A percentile compares a stretch with the other conserved stretches of the same genome.
Conservation (phyloP, 1,140 invertebrate genomes). For the Lanistes nyassanus region DNA sequence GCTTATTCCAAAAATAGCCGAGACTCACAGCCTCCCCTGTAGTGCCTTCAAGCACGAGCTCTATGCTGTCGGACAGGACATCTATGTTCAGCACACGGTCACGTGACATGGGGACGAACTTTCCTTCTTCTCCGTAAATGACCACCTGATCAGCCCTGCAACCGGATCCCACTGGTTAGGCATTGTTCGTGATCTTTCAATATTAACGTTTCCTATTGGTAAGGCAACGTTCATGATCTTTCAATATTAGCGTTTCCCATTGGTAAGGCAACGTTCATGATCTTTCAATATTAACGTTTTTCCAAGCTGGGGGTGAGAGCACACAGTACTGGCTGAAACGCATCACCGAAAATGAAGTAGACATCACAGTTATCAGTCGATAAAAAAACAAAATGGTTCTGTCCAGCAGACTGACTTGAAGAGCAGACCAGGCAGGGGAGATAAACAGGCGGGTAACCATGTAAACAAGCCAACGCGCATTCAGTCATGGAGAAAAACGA, state of each 20-base stretch:
- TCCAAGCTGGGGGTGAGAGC: background rate
- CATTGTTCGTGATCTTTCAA: too few species aligned
- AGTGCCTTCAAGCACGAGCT: background rate
- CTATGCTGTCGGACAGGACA: background rate
- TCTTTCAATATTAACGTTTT: background rate
- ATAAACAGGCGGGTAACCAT: background rate
- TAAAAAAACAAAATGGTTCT: background rate
- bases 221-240: too few species aligned
- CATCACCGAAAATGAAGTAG: background rate
- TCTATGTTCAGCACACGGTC: background rate
- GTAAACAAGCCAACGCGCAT: background rate
- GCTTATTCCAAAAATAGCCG: background rate
- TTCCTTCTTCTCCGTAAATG: background rate
- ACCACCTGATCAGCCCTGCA: background rate
- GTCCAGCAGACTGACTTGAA: background rate
- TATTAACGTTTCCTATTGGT: too few species aligned
- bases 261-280: too few species aligned
- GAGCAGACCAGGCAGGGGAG: background rate
- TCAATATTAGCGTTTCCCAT: too few species aligned
- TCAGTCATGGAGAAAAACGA: background rate
- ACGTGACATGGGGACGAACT: conserved; percentile 12
- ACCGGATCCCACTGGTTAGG: too few species aligned
- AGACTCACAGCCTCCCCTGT: background rate
- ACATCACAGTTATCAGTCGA: too few species aligned
- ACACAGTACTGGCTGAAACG: background rate